Base-by-base conservation (phyloP, 1,140 invertebrate genomes). In the Drepana arcuata region DNA sequence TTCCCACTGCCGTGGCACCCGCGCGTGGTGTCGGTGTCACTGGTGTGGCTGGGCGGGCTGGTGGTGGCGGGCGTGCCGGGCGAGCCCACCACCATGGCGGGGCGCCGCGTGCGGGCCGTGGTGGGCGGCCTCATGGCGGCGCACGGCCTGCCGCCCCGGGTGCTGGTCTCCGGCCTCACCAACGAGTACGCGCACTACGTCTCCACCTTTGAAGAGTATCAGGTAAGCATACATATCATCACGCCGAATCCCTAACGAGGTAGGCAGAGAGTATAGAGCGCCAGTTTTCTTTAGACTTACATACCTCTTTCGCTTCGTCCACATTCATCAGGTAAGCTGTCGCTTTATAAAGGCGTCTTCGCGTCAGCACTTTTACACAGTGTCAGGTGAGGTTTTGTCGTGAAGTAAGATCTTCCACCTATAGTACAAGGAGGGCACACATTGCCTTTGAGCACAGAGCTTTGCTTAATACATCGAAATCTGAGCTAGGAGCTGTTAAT, bases 51-150 rank as follows among this genome's bases (percentile, higher is more conserved):
- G 6, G 95, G 93, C 1, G 82, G 93, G 29, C 71, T 94, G 1
- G 88, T 91, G 7, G 85, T 96, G 5, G 90, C 90, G 9, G 92
- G 90, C 1, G 89, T 93, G 1, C 95, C 96, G 0, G 96, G 94
- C 10, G 96, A 98, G 81, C 94, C 97, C 55, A 97, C 95, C 9
- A 98, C 95, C 0, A 98, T 98, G 96, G 88, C 95, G 2, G 96
- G 95, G 1, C 86, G 96, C 34, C 85, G 95, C 34, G 78, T 96
- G 38, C 81, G 91, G 33, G 85, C 90, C 18, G 84, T 88, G 18
- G 84, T 96, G 2, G 77, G 75, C 2, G 62, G 83, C 2, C 84
- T 72, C 9, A 55, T 67, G 58, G 14, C 39, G 33, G n/a, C 14
- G 1, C 32, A 36, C 1, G 63, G 61, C 0, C 81, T 85, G 4